Evolutionary conservation across 2,113 vertebrate genomes (phyloP), one percentile per base, ranked within the genome.

Genomic region (Microcebus jonahi): DNA sequence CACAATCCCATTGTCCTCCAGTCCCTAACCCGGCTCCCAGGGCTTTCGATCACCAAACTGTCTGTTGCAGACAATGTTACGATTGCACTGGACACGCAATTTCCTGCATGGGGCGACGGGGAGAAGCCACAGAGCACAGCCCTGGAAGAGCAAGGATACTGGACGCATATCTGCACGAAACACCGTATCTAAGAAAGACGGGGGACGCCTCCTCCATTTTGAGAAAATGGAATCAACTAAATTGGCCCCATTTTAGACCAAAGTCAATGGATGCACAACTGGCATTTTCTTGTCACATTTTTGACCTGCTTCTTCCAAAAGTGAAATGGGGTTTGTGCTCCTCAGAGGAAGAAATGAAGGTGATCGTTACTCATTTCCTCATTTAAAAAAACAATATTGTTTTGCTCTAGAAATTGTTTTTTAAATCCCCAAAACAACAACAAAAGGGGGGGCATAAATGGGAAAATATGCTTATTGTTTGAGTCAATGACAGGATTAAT

Each of bases 401-500:
- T 70, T 63, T 68, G 71, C 29, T 57, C n/a, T 77, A 67, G 57
- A 93, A 96, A 90, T 12, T 61, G 55, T 57, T 53, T 89, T 88
- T 75, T 93, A 67, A 2, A 17, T 29, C 23, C 76, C 83, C 45
- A 79, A 90, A 90, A 81, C 8, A 93, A 89, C 42, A 95, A 29
- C 1, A 73, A 80, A 91, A 96, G 18, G n/a, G 14, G 11, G 27
- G 14, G 48, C 42, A 25, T 21, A 34, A 79, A 8, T 0, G 48
- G 0, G 39, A 23, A 97, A 90, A 34, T 92, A 93, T 10, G 80
- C 23, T 89, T 86, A 55, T 57, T 94, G 1, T 75, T 80, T 80
- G 93, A 92, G 87, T 96, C 36, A 45, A 76, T 68, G 70, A 93
- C 18, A 31, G 20, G 45, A 94, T 89, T 91, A 94, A 92, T 94